Conservation (phyloP, 2,888 invertebrate genomes). For the Drosophila eohydei region DNA sequence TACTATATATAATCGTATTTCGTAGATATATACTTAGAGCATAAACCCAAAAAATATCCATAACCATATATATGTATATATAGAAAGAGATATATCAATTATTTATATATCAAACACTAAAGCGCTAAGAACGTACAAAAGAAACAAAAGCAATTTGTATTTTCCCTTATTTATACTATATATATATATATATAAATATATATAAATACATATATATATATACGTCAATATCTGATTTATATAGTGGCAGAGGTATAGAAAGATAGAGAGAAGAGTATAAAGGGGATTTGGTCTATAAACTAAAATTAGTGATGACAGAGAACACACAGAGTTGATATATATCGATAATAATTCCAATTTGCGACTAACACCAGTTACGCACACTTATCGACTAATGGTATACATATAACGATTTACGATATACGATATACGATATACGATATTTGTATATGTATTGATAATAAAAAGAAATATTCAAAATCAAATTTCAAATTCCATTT, state of each 20-base stretch:
- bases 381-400: conserved; percentile 67
- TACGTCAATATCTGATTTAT: conserved; percentile 12
- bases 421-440: conserved; percentile 35
- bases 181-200: conserved; percentile 4
- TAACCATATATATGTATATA: conserved; percentile 35
- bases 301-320: conserved; percentile 82
- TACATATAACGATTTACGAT: conserved; percentile 38
- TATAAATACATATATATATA: conserved; percentile 6
- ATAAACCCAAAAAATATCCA: conserved; percentile 48
- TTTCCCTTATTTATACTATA: conserved; percentile 1
- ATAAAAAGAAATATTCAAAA: conserved; percentile 16
- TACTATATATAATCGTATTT: conserved; percentile 20
- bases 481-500: conserved; percentile 33
- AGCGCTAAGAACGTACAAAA: conserved; percentile 55
- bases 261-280: conserved; percentile 1
- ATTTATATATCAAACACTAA: conserved; percentile 44
- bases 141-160: conserved; percentile 39
- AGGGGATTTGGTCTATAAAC: conserved; percentile 28
- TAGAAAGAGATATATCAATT: conserved; percentile 15
- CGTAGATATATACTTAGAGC: conserved; percentile 42
- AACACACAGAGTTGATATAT: conserved; percentile 60
- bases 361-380: conserved; percentile 84
- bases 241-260: conserved; percentile 11
- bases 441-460: conserved; percentile 5
- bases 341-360: conserved; percentile 68